Percentiles rank a stretch among this genome's conserved stretches.
phyloP scores from a whole-genome alignment of 2,113 vertebrate genomes.

The Neodontobutis hainanensis region DNA sequence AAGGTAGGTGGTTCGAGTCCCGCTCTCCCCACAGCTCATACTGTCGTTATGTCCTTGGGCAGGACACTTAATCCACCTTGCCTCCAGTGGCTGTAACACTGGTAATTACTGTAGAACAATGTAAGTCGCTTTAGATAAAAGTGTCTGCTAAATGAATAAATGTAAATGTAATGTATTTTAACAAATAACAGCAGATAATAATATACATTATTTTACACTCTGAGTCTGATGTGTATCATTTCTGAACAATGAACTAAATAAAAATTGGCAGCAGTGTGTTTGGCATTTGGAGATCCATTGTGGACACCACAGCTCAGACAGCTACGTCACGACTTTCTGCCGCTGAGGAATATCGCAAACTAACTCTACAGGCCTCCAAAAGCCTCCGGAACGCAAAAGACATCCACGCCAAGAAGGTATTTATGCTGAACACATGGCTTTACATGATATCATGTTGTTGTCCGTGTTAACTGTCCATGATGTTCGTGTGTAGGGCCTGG shows the following conservation, averaged over 20 bases:
- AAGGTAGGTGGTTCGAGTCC: too few relatives aligned
- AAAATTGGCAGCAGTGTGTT: slow-evolving; percentile 76
- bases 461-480: neutral
- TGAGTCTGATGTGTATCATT: too few relatives aligned
- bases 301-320: slow-evolving; percentile 79
- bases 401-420: slow-evolving; percentile 84
- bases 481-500: slow-evolving; percentile 77
- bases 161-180: too few relatives aligned
- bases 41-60: too few relatives aligned
- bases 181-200: too few relatives aligned
- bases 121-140: too few relatives aligned
- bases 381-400: slow-evolving; percentile 83
- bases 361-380: slow-evolving; percentile 72
- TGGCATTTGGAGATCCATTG: slow-evolving; percentile 83
- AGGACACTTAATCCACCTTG: too few relatives aligned
- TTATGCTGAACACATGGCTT: neutral
- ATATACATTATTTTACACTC: too few relatives aligned
- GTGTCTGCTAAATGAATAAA: too few relatives aligned
- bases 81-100: too few relatives aligned
- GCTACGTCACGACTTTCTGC: slow-evolving; percentile 77
- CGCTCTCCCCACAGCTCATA: too few relatives aligned
- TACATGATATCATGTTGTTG: neutral
- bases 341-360: slow-evolving; percentile 80
- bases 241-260: neutral
- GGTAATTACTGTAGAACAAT: too few relatives aligned